Conservation (phyloP, 2,113 vertebrate species). For the Platysteira castanea region DNA sequence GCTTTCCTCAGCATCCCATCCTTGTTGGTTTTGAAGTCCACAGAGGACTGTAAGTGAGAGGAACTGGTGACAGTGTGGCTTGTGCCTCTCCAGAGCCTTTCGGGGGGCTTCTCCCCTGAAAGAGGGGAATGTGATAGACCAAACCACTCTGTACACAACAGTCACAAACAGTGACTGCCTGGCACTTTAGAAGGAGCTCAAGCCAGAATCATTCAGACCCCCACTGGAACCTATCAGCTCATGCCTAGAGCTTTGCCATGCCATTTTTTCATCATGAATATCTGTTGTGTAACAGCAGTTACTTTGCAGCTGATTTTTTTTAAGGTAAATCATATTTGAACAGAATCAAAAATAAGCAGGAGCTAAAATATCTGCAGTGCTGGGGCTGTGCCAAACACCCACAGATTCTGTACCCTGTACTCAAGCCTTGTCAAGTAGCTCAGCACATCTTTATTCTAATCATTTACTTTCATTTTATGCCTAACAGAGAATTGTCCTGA, state of each 20-base stretch:
- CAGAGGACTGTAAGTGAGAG: neutral
- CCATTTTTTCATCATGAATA: neutral
- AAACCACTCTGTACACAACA: neutral
- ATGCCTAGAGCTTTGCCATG: neutral
- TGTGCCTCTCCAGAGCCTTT: neutral
- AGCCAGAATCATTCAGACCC: neutral
- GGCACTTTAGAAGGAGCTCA: neutral
- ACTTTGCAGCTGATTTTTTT: slow-evolving; percentile 7
- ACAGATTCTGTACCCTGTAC: slow-evolving; percentile 48
- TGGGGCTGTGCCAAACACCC: slow-evolving; percentile 60
- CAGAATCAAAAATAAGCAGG: slow-evolving; percentile 58
- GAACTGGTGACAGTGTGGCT: neutral
- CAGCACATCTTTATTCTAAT: slow-evolving; percentile 58
- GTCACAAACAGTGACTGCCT: neutral
- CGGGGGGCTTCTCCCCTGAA: neutral
- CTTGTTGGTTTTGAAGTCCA: neutral
- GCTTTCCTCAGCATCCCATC: neutral
- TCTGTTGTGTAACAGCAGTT: slow-evolving; percentile 36
- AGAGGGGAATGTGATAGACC: neutral
- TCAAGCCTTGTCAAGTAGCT: slow-evolving; percentile 56
- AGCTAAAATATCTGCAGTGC: slow-evolving; percentile 64
- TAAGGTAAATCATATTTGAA: slow-evolving; percentile 48
- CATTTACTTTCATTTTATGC: slow-evolving; percentile 37
- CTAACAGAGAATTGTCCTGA: slow-evolving; percentile 33
- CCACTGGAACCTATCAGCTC: neutral